Evolutionary conservation across 92 coral and sea anemone species (phyloP).

Genomic region (Diadumene lineata): DNA sequence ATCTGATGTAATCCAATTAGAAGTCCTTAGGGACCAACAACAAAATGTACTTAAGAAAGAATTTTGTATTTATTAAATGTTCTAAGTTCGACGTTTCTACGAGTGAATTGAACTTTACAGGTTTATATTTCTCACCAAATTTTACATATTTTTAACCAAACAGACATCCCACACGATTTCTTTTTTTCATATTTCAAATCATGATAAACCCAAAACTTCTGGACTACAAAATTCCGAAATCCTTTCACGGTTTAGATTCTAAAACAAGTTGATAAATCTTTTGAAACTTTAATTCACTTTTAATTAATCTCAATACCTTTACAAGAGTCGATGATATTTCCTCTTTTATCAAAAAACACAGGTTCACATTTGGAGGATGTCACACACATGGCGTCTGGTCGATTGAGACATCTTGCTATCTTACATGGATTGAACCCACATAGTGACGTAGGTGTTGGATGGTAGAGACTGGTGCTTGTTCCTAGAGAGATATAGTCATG

Average conservation of each 20-base stretch:
- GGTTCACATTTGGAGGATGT: slow-evolving; percentile 72
- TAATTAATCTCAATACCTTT: slow-evolving; percentile 50
- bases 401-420: slow-evolving; percentile 69
- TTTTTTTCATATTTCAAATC: too few species aligned
- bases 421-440: slow-evolving; percentile 90
- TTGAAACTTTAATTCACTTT: too few species aligned
- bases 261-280: background rate
- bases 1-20: too few species aligned
- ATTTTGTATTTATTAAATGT: too few species aligned
- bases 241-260: background rate
- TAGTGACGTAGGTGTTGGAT: slow-evolving; percentile 52
- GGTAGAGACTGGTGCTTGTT: slow-evolving; percentile 19
- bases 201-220: too few species aligned
- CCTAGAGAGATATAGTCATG: background rate
- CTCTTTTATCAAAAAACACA: slow-evolving; percentile 69
- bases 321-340: slow-evolving; percentile 59
- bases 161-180: too few species aligned
- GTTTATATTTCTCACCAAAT: too few species aligned
- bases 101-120: too few species aligned
- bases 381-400: slow-evolving; percentile 77
- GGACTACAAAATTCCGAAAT: background rate
- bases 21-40: too few species aligned
- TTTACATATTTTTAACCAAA: too few species aligned
- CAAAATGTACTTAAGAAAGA: too few species aligned
- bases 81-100: too few species aligned